These are phyloP conservation scores for Ochropleura plecta DNA, from an alignment of 2,888 invertebrate genomes.

Conservation along the genomic window DNA sequence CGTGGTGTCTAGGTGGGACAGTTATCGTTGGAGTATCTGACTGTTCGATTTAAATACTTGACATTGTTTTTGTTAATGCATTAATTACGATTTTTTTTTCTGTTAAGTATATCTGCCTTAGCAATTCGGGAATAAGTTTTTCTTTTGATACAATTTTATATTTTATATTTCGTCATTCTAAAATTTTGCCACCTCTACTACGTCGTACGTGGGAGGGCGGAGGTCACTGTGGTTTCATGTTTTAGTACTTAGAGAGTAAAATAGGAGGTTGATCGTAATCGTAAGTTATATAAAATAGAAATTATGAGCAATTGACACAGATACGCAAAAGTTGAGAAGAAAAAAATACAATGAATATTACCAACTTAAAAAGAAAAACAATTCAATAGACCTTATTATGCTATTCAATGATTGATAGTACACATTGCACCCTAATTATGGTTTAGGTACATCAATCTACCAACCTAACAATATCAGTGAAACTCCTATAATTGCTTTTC, in stretches of 20 bases:
- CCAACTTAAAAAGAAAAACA: neutral
- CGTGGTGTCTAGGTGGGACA: slow-evolving; percentile 35
- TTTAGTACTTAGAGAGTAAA: neutral
- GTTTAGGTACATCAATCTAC: neutral
- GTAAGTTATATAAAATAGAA: neutral
- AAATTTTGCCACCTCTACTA: neutral
- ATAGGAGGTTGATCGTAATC: neutral
- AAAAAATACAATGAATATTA: neutral
- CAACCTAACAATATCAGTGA: neutral
- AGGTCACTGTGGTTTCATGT: neutral
- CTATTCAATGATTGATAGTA: neutral
- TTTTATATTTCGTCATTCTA: neutral
- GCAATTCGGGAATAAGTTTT: neutral
- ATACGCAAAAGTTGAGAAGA: neutral
- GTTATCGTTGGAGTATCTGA: neutral
- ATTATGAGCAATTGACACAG: too few relatives aligned
- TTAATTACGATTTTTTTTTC: neutral
- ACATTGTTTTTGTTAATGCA: neutral
- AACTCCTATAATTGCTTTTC: slow-evolving; percentile 18
- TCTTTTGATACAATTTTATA: too few relatives aligned
- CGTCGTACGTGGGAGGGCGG: neutral
- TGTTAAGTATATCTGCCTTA: neutral
- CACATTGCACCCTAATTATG: neutral
- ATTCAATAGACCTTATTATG: neutral
- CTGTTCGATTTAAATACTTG: neutral